Percentiles rank a stretch among this genome's conserved stretches.
Evolutionary conservation across 2,113 vertebrate genomes (phyloP).

Genomic region (Seriola quinqueradiata): DNA sequence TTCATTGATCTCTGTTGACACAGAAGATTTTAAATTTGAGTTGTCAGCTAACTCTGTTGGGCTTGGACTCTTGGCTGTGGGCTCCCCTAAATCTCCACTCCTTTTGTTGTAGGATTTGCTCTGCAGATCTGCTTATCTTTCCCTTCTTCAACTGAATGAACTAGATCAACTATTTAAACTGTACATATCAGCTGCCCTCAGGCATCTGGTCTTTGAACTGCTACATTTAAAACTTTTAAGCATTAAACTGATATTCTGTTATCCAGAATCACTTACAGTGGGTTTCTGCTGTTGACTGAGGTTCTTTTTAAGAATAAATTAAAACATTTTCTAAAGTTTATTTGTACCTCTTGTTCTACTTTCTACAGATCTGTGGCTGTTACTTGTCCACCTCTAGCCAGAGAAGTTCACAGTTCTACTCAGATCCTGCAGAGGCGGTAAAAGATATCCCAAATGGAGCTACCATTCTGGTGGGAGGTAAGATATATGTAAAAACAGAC

Average conservation of each 20-base stretch:
- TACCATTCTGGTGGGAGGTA: constrained; percentile 95
- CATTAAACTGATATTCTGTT: background rate
- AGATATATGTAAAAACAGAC: constrained; percentile 52
- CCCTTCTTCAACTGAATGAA: constrained; percentile 28
- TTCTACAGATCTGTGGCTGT: constrained; percentile 84
- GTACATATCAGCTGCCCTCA: background rate
- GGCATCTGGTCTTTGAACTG: background rate
- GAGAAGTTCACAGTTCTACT: constrained; percentile 88
- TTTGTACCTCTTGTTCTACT: background rate
- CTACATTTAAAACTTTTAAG: background rate
- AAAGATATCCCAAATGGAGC: constrained; percentile 93
- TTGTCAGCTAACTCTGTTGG: background rate
- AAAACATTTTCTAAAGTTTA: background rate
- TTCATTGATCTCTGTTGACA: background rate
- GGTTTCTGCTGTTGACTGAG: background rate
- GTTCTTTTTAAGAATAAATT: background rate
- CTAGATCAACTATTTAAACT: constrained; percentile 18
- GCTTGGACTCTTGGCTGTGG: constrained; percentile 9
- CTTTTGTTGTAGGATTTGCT: constrained; percentile 61
- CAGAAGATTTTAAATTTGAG: constrained; percentile 13
- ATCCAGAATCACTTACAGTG: background rate
- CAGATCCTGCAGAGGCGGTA: constrained; percentile 90
- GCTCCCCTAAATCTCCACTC: background rate
- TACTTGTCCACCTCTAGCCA: constrained; percentile 89
- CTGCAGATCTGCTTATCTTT: constrained; percentile 44